A percentile compares a stretch with the other conserved stretches of the same genome.
Conservation (phyloP, 2,888 invertebrate species). For the Holacanthella duospinosa region DNA sequence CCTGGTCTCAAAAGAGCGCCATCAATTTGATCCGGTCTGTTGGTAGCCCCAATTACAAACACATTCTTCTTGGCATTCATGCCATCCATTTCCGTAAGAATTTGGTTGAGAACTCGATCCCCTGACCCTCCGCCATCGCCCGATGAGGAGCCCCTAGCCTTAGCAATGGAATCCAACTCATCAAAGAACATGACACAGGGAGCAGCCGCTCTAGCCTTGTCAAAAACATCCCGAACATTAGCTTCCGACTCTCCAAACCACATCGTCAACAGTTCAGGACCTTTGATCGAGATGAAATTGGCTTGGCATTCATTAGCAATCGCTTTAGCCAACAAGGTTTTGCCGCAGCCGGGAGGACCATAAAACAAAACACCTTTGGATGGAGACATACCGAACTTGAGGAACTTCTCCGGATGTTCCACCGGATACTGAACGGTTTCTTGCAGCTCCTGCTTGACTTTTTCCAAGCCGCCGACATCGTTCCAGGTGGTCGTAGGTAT, state of each 20-base stretch:
- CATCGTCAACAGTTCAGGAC: slow-evolving; percentile 53
- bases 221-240: slow-evolving; percentile 53
- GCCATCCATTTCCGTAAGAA: slow-evolving; percentile 54
- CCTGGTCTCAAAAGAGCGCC: slow-evolving; percentile 97
- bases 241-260: slow-evolving; percentile 57
- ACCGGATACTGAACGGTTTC: slow-evolving; percentile 53
- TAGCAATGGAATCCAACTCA: slow-evolving; percentile 53
- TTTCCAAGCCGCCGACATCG: slow-evolving; percentile 50
- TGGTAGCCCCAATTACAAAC: slow-evolving; percentile 54
- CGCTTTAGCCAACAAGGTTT: too few relatives aligned
- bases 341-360: slow-evolving; percentile 50
- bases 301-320: too few relatives aligned
- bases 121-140: slow-evolving; percentile 52
- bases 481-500: slow-evolving; percentile 51
- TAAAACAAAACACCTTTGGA: slow-evolving; percentile 52
- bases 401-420: slow-evolving; percentile 53
- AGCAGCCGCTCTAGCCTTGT: slow-evolving; percentile 51
- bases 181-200: slow-evolving; percentile 55
- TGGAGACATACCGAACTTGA: slow-evolving; percentile 54
- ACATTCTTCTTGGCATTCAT: slow-evolving; percentile 54
- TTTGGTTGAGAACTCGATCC: slow-evolving; percentile 53
- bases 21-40: slow-evolving; percentile 63
- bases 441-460: slow-evolving; percentile 49
- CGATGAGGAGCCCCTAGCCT: slow-evolving; percentile 49
- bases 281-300: slow-evolving; percentile 53